Base-by-base conservation (phyloP, 1,140 invertebrate genomes). In the Aleiodes sp. region DNA sequence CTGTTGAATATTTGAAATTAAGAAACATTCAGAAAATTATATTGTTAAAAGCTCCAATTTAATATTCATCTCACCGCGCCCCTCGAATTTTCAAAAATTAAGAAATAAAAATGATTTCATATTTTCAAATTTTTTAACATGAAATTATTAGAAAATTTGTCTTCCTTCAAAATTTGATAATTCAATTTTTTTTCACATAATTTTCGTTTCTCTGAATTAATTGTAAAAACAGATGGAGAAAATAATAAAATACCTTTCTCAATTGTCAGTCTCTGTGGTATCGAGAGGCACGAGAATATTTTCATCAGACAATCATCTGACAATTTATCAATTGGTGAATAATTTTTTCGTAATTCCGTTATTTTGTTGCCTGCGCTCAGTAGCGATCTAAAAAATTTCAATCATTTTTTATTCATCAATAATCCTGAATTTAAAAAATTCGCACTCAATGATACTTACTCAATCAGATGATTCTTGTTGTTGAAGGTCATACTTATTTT, bases 201-300 rank as follows among this genome's bases (percentile, higher is more conserved):
- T n/a, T n/a, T n/a, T n/a, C n/a, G n/a, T n/a, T n/a, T n/a, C n/a
- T n/a, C n/a, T n/a, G n/a, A n/a, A n/a, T n/a, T n/a, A n/a, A n/a
- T n/a, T n/a, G n/a, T n/a, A n/a, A n/a, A n/a, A n/a, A n/a, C n/a
- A n/a, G n/a, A n/a, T n/a, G n/a, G n/a, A n/a, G n/a, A n/a, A n/a
- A n/a, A n/a, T n/a, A 6, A 41, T 52, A 16, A 3, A 2, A 8
- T 52, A 52, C 46, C 46, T 52, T 24, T 52, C 26, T 52, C 46
- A 21, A 52, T 52, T 21, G 21, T 24, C 46, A 52, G 26, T 52
- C 46, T 52, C 46, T 52, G 46, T 24, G 46, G 46, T 52, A 52
- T 52, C 9, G 46, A 21, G 7, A 52, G 46, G 46, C 46, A 52
- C 46, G 46, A 52, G 46, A 52, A 52, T 24, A 52, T 52, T 24